Percentiles rank a stretch among this genome's conserved stretches.
Conservation (phyloP, 37 sponge, comb jelly and placozoan species). For the Ephydatia muelleri region DNA sequence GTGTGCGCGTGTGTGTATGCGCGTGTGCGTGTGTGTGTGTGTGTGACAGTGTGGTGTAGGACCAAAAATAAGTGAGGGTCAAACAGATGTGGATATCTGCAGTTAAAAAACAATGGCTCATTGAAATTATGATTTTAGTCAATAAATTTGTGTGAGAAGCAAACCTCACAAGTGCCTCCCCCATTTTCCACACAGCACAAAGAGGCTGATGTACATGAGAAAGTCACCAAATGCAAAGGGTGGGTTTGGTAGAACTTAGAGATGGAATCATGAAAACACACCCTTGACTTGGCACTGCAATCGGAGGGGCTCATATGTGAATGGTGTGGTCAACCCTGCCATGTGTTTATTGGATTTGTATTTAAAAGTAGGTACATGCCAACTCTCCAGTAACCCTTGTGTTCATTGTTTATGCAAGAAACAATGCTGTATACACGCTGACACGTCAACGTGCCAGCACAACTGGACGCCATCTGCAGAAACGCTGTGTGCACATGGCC, state of each 20-base stretch:
- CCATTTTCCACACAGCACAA: too few species aligned
- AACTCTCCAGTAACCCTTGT: background rate
- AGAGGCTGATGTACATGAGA: too few species aligned
- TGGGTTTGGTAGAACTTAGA: too few species aligned
- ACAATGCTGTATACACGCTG: background rate
- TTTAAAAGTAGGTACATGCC: background rate
- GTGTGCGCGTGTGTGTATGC: slow-evolving; percentile 17
- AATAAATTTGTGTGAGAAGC: too few species aligned
- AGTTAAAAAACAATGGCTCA: background rate
- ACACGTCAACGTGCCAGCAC: background rate
- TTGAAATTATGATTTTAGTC: too few species aligned
- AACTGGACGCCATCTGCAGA: background rate
- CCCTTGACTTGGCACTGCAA: too few species aligned
- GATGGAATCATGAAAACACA: too few species aligned
- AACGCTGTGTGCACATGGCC: too few species aligned
- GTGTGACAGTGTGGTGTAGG: background rate
- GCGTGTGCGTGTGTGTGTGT: slow-evolving; percentile 6
- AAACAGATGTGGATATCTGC: background rate
- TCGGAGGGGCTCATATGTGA: too few species aligned
- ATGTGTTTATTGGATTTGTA: background rate
- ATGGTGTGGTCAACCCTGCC: too few species aligned
- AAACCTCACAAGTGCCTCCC: too few species aligned
- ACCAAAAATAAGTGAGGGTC: background rate
- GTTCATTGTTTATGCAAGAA: background rate
- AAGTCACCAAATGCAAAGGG: too few species aligned